phyloP scores from a whole-genome alignment of 2,113 vertebrate genomes.

The Pterocles gutturalis region DNA sequence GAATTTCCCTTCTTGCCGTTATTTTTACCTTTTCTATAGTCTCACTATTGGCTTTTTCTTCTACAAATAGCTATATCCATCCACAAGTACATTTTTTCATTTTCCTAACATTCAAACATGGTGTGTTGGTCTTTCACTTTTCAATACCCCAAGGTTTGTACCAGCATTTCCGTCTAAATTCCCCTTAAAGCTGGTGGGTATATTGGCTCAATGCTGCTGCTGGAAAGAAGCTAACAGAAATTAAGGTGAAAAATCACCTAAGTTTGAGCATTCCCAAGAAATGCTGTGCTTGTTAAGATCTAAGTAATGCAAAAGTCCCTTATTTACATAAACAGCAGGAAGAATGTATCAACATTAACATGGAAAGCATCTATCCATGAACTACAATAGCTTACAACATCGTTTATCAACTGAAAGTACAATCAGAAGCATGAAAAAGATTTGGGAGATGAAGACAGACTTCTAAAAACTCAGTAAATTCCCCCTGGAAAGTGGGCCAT shows the following conservation, averaged over 20 bases:
- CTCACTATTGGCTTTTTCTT: neutral
- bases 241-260: neutral
- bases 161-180: neutral
- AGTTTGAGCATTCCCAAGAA: neutral
- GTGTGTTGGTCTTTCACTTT: neutral
- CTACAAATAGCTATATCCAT: neutral
- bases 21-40: neutral
- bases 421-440: neutral
- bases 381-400: neutral
- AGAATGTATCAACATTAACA: neutral
- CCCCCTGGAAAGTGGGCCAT: slow-evolving; percentile 25
- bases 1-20: neutral
- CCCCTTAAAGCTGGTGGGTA: neutral
- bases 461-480: neutral
- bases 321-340: neutral
- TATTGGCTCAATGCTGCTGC: neutral
- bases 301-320: neutral
- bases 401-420: neutral
- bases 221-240: neutral
- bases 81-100: neutral
- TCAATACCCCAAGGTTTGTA: neutral
- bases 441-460: neutral
- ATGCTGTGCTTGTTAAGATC: neutral
- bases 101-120: neutral
- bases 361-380: neutral